Base-by-base conservation (phyloP, 2,797 vertebrate species). In the Erethizon dorsatum region DNA sequence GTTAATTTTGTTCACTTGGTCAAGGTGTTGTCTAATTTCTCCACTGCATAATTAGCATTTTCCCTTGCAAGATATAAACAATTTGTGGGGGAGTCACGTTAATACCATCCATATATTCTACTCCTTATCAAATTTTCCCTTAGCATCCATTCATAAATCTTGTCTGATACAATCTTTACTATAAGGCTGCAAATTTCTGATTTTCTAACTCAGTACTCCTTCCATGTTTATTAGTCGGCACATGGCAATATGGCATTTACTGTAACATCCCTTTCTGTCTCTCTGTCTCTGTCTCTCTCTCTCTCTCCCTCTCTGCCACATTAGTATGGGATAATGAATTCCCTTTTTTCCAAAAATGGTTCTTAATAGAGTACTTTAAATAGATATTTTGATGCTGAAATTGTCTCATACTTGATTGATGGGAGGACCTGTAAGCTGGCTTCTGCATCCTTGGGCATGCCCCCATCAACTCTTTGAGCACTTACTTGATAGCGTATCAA, bases 331-430 rank as follows among this genome's bases (percentile, higher is more conserved):
- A 83, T 61, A 92, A 80, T 65, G 8, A 79, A 54, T 73, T 86
- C 13, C 15, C 50, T 85, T 85, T 37, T 41, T 24, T 6, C 4
- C 17, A 41, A 37, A 52, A 75, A 31, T 45, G 20, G 4, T 56
- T 94, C 63, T 50, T 75, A n/a, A 67, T 65, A n/a, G 41, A 59
- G 52, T 91, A 80, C 15, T 83, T 3, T 14, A 57, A 47, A 83
- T 87, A n/a, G 57, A 61, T 75, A 91, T 92, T 95, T 92, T 56
- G 28, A 47, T 65, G 6, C 10, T 57, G 22, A 93, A 57, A 80
- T 80, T 47, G 12, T 12, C 41, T 28, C 15, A 63, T 56, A 61
- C 10, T 65, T 85, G 41, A 54, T n/a, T 83, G 57, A 10, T 54
- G 28, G 20, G 7, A 26, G 47, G 1, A n/a, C 14, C 3, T 86